Base-by-base conservation (phyloP, 53 echinoderm and acorn worm species). In the Luidia sarsii region DNA sequence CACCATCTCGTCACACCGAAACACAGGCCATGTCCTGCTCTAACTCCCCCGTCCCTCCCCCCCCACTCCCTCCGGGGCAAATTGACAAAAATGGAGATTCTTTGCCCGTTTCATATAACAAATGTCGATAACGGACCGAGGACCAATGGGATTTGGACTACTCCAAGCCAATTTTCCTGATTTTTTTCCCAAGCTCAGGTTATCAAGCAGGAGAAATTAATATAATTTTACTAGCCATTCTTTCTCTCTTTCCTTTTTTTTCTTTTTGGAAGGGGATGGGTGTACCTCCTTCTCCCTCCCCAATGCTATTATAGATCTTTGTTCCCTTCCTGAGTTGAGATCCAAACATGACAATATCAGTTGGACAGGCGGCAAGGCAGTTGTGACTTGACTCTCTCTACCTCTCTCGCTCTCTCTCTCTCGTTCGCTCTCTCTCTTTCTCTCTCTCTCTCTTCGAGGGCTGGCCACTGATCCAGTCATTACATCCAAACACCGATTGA, bases 51-150 rank as follows among this genome's bases (percentile, higher is more conserved):
- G 77, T 60, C 77, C 77, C 20, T 61, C 61, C 77, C 77, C 77
- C 32, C 61, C 60, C 55, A 59, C 77, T 21, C 39, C 77, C 77
- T 77, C 62, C 48, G 48, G 77, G 77, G 77, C 77, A 77, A 77
- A 77, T 77, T 77, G 77, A 77, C 77, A 77, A 77, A 77, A 77
- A 77, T 77, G 77, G 77, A 55, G 77, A 77, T 77, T 77, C 77
- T 60, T 77, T 59, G 77, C 60, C 48, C 77, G 77, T 77, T 77
- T 77, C 77, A 60, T 60, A 77, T 77, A 61, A 77, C 77, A 77
- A 77, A 77, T 77, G 77, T 77, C 77, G 77, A 77, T 77, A 77
- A 77, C 48, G 77, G 60, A n/a, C 77, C 60, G 46, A 77, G 77
- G 77, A 77, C 77, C 77, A 60, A 41, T 27, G 77, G 77, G 77